Percentiles rank a stretch among this genome's conserved stretches.
Evolutionary conservation across 2,888 invertebrate species (phyloP).

Genomic region (Salpingus planirostris): DNA sequence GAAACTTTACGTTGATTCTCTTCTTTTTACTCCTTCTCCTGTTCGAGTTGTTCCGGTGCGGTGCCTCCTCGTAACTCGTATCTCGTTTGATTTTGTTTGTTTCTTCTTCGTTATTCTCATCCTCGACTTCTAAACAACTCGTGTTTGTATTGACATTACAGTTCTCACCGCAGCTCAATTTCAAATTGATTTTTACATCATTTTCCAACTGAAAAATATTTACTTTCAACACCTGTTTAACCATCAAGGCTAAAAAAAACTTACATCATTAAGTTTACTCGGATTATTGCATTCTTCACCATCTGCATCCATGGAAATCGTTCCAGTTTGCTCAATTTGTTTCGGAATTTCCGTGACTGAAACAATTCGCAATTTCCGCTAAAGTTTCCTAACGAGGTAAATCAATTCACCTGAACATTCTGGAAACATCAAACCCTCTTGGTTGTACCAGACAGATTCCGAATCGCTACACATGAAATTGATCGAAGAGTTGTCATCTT

Average conservation of each 20-base stretch:
- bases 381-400: too few species aligned
- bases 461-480: constrained; percentile 34
- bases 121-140: constrained; percentile 10
- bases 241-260: too few species aligned
- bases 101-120: constrained; percentile 23
- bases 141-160: constrained; percentile 17
- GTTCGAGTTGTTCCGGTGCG: constrained; percentile 19
- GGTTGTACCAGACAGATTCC: constrained; percentile 37
- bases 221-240: too few species aligned
- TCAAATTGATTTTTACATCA: constrained; percentile 18
- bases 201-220: constrained; percentile 25
- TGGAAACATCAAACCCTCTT: constrained; percentile 40
- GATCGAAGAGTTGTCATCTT: constrained; percentile 17
- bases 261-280: too few species aligned
- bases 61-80: constrained; percentile 12
- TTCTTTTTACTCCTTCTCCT: constrained; percentile 16
- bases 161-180: constrained; percentile 11
- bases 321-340: constrained; percentile 43
- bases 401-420: constrained; percentile 51
- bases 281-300: constrained; percentile 1
- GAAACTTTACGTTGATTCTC: constrained; percentile 29
- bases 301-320: constrained; percentile 11
- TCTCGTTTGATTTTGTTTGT: constrained; percentile 31
- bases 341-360: constrained; percentile 44
- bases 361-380: too few species aligned